Percentiles rank a stretch among this genome's conserved stretches.
Evolutionary conservation across 2,797 vertebrate species (phyloP).

Genomic region (Sternarchorhynchus goeldii): DNA sequence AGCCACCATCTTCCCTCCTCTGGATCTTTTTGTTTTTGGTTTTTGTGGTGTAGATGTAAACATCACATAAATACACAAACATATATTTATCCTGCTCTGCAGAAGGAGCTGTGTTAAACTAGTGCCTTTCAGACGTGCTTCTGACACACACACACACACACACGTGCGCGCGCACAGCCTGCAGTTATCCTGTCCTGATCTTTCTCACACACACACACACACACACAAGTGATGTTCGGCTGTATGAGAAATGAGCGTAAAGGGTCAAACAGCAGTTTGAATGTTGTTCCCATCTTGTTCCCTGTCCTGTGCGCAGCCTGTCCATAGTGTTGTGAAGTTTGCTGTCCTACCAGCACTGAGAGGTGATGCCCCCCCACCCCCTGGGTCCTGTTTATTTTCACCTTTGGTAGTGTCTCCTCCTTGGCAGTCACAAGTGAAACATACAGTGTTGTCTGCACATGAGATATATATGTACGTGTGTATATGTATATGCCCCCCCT

Average conservation of each 20-base stretch:
- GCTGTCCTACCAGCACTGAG: conserved; percentile 40
- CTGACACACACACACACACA: conserved; percentile 42
- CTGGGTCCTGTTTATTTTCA: background rate
- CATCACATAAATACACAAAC: background rate
- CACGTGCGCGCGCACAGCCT: conserved; percentile 28
- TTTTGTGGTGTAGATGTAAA: background rate
- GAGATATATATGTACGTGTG: background rate
- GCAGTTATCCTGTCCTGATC: conserved; percentile 28
- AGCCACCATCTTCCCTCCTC: background rate
- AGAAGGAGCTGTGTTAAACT: conserved; percentile 48
- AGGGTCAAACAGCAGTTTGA: conserved; percentile 22
- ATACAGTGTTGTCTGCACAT: conserved; percentile 49
- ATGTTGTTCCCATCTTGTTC: conserved; percentile 13
- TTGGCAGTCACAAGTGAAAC: conserved; percentile 33
- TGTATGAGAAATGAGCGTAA: background rate
- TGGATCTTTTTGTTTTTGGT: background rate
- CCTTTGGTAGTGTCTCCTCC: conserved; percentile 9
- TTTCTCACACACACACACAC: background rate
- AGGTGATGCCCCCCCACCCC: background rate
- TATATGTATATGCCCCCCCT: background rate
- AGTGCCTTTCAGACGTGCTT: conserved; percentile 63
- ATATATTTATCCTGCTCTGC: conserved; percentile 34
- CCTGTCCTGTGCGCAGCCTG: conserved; percentile 9
- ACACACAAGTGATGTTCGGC: too few species aligned
- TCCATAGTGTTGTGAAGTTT: conserved; percentile 37